Evolutionary conservation across 2,797 vertebrate genomes (phyloP).

Genomic region (Apodemus agrarius): DNA sequence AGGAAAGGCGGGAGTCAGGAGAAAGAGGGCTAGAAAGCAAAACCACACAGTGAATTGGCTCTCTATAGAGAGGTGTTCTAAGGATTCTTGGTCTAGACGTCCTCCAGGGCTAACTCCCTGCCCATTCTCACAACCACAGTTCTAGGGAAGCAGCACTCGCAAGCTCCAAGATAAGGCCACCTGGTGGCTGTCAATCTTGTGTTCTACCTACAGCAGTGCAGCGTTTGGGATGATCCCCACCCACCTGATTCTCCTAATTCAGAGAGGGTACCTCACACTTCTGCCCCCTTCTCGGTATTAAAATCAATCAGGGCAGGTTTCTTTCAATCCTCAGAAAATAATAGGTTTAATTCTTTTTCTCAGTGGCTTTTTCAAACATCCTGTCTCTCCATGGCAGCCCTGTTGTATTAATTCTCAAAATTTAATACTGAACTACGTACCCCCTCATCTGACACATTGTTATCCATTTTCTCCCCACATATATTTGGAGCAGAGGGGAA

Average conservation of each 20-base stretch:
- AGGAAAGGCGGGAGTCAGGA: neutral
- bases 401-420: neutral
- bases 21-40: neutral
- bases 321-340: neutral
- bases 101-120: neutral
- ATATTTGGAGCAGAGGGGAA: neutral
- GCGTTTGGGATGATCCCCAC: neutral
- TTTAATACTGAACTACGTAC: neutral
- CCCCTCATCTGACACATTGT: neutral
- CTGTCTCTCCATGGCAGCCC: neutral
- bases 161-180: neutral
- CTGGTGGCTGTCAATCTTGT: neutral
- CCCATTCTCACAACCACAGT: neutral
- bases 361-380: neutral
- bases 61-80: neutral
- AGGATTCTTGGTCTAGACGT: neutral
- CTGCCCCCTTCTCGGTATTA: neutral
- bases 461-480: neutral
- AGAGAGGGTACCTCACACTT: neutral
- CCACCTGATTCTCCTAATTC: neutral
- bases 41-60: neutral
- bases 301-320: neutral
- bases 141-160: neutral
- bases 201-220: neutral
- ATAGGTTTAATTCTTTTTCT: neutral